A percentile compares a stretch with the other conserved stretches of the same genome.
These are phyloP conservation scores for Solen grandis DNA, from an alignment of 1,140 invertebrate genomes.

Conservation along the genomic window DNA sequence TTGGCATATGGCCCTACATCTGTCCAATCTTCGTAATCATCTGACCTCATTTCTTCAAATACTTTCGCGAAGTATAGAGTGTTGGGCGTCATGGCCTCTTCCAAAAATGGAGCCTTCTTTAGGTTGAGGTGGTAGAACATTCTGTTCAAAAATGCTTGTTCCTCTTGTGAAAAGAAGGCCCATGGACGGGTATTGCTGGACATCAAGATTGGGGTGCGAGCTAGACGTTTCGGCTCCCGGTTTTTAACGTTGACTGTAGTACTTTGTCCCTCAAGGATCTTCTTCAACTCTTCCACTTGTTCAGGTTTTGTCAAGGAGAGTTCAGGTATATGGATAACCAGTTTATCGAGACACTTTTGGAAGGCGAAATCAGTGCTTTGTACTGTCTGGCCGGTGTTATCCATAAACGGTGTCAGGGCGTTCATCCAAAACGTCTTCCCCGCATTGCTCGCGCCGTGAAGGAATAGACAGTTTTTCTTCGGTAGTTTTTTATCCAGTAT, in stretches of 20 bases:
- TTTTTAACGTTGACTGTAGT: conserved; percentile 26
- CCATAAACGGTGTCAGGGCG: background rate
- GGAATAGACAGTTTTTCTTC: background rate
- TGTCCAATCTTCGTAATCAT: too few relatives aligned
- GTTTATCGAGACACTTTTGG: conserved; percentile 11
- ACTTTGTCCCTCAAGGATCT: background rate
- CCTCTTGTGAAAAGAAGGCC: background rate
- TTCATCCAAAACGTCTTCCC: conserved; percentile 19
- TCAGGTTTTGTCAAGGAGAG: background rate
- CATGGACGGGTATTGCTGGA: conserved; percentile 8
- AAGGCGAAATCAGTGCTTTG: background rate
- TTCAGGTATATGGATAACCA: conserved; percentile 11
- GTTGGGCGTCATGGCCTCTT: background rate
- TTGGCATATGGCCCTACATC: too few relatives aligned
- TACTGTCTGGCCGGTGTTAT: conserved; percentile 4
- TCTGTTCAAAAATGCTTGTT: background rate
- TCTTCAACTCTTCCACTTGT: conserved; percentile 16
- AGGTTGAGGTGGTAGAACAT: background rate
- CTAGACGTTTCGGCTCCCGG: background rate
- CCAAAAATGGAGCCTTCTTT: background rate
- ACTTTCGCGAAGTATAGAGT: background rate
- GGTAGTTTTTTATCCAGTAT: background rate
- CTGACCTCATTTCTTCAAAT: too few relatives aligned
- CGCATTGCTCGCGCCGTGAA: conserved; percentile 9
- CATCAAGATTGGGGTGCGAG: conserved; percentile 19